Evolutionary conservation across 2,113 vertebrate species (phyloP).

Genomic region (Paradisaea rubra): DNA sequence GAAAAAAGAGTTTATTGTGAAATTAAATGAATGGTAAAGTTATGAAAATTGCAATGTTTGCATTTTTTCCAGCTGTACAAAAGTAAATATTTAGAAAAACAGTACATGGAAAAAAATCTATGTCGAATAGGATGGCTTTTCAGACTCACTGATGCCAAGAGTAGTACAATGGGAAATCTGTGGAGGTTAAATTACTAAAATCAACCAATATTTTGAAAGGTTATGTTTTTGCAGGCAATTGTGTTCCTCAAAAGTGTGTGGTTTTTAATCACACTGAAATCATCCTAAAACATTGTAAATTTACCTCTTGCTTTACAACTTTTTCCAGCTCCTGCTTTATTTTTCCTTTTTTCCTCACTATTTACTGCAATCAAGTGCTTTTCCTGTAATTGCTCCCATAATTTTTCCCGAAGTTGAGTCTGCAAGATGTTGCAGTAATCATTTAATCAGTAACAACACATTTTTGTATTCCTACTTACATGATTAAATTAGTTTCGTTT

Average conservation of each 20-base stretch:
- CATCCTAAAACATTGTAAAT: neutral
- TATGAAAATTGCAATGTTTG: neutral
- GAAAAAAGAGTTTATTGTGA: neutral
- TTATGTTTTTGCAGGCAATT: neutral
- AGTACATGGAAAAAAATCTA: neutral
- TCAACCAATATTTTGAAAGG: neutral
- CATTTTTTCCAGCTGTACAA: neutral
- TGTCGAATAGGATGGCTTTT: neutral
- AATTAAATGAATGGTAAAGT: neutral
- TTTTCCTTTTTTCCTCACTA: neutral
- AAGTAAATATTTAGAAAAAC: neutral
- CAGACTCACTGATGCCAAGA: neutral
- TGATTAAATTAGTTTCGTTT: conserved; percentile 47
- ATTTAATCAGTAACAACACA: conserved; percentile 50
- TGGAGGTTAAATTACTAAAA: neutral
- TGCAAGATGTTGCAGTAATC: conserved; percentile 14
- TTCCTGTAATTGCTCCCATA: conserved; percentile 30
- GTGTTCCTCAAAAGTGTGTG: neutral
- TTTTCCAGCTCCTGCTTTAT: neutral
- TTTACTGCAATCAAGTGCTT: conserved; percentile 29
- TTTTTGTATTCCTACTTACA: neutral
- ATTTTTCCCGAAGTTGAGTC: conserved; percentile 19
- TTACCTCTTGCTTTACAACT: neutral
- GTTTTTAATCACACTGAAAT: neutral
- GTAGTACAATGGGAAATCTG: neutral